Evolutionary conservation across 2,888 invertebrate species (phyloP), one percentile per base, ranked within the genome.

Genomic region (Drosophila subquinaria): DNA sequence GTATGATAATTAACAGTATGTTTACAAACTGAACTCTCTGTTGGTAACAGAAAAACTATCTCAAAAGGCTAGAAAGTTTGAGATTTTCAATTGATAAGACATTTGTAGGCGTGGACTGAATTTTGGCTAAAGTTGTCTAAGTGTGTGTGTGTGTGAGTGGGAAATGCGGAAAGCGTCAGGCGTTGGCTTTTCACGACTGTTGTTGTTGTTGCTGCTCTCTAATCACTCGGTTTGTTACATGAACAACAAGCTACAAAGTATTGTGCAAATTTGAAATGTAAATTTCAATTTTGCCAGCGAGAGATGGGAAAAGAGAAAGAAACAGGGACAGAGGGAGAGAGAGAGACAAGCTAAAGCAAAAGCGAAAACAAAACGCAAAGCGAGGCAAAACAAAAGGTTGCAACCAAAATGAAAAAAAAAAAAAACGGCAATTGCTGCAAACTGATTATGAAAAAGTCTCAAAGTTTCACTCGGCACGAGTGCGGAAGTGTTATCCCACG

Each of bases 401-500:
- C 30, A 48, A 30, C 48, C n/a, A 27, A 47, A 6, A 3, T 15
- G 30, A 30, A 79, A 27, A 27, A 47, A 8, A 3, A 10, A 48
- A 30, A 79, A 89, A 89, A 85, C 86, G 86, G 83, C 88, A 87
- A 85, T 82, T 88, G 88, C 48, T 59, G 59, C 59, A 38, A 59
- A 38, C 59, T 59, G 59, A 59, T 59, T 48, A 59, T 48, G 59
- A 59, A 59, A 53, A 59, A 56, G 76, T 36, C 47, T 17, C 45
- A 73, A 79, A 87, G 89, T 89, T 88, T 89, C 89, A 89, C 86
- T 80, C 88, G 79, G 83, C 87, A 86, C 79, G 86, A 88, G 80
- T 89, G 80, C 89, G 86, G 86, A 86, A 86, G 86, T 82, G 86
- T 82, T 88, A 86, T 86, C 88, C 88, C 86, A 86, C 89, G 82